Percentiles rank a stretch among this genome's conserved stretches.
Evolutionary conservation across 2,797 vertebrate species (phyloP).

Genomic region (Crax fasciolata): DNA sequence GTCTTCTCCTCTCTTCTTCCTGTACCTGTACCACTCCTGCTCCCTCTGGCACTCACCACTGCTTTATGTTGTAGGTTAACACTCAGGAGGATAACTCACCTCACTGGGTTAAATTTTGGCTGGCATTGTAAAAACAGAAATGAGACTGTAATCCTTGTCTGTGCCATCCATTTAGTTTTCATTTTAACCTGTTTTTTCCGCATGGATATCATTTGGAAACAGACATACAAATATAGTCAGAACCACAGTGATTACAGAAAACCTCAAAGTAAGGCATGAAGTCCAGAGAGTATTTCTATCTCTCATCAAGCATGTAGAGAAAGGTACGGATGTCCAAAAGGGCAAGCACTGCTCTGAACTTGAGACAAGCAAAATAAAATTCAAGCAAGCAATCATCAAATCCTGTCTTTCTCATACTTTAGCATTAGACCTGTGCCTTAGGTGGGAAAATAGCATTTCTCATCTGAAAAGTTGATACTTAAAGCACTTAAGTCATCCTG

Average conservation of each 20-base stretch:
- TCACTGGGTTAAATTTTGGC: conserved; percentile 16
- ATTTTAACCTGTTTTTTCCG: conserved; percentile 44
- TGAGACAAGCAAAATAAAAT: neutral
- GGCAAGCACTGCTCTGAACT: neutral
- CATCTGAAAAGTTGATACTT: neutral
- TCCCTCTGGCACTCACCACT: neutral
- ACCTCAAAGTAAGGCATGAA: neutral
- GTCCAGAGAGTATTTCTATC: neutral
- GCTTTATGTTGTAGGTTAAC: neutral
- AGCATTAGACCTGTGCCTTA: neutral
- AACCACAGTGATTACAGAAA: neutral
- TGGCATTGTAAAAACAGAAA: conserved; percentile 15
- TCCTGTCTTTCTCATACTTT: neutral
- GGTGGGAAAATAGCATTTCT: neutral
- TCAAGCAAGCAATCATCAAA: neutral
- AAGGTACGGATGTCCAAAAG: neutral
- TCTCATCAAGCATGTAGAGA: fast-evolving
- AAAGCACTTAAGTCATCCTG: neutral
- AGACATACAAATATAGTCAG: neutral
- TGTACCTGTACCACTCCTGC: neutral
- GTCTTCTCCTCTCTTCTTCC: conserved; percentile 1
- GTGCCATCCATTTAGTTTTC: neutral
- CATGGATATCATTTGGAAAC: neutral
- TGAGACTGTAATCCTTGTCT: conserved; percentile 33
- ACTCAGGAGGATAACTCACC: conserved; percentile 20